phyloP scores from a whole-genome alignment of 2,113 vertebrate species.

The Epinephelus moara region DNA sequence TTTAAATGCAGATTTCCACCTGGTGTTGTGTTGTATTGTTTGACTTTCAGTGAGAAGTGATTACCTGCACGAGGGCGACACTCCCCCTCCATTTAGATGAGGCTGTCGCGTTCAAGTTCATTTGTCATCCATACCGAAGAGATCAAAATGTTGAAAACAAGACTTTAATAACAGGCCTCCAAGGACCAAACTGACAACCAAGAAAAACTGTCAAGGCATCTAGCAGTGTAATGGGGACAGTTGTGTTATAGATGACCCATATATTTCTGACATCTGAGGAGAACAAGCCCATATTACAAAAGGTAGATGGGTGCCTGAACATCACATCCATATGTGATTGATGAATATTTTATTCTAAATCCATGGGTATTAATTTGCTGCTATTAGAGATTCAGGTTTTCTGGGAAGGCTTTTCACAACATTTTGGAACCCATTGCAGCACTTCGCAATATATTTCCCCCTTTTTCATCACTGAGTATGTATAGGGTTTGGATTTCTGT shows the following conservation, averaged over 20 bases:
- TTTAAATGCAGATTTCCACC: conserved; percentile 58
- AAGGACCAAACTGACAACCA: background rate
- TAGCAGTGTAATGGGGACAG: background rate
- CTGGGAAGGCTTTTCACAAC: background rate
- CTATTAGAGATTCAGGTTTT: background rate
- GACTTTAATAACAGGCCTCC: conserved; percentile 30
- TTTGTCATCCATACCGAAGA: background rate
- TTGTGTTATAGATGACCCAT: background rate
- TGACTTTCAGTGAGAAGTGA: conserved; percentile 46
- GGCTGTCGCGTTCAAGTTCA: background rate
- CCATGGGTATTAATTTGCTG: background rate
- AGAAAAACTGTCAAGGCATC: background rate
- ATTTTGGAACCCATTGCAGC: background rate
- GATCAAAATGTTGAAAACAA: conserved; percentile 25
- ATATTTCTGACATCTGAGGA: background rate
- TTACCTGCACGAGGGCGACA: conserved; percentile 12
- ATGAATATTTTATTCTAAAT: conserved; percentile 1
- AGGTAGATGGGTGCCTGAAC: background rate
- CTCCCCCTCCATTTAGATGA: conserved; percentile 37
- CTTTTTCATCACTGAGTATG: background rate
- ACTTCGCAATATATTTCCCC: background rate
- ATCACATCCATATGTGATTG: background rate
- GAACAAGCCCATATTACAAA: no score
- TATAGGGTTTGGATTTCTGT: background rate
- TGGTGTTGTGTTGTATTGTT: conserved; percentile 23